These are phyloP conservation scores for Beroe forskalii DNA, from an alignment of 37 sponge, comb jelly and placozoan species.

Conservation along the genomic window DNA sequence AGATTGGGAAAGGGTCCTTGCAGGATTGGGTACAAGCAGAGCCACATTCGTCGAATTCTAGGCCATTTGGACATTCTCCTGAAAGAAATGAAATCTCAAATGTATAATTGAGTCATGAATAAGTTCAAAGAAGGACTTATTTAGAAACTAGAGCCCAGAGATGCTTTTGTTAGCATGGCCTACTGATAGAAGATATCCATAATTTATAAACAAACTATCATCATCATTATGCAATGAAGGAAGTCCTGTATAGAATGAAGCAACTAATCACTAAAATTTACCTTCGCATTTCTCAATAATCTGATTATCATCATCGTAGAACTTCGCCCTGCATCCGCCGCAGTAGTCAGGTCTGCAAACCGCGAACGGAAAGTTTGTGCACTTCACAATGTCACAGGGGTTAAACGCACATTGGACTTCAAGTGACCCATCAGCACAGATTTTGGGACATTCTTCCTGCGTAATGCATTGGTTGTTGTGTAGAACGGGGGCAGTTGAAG, in stretches of 20 bases:
- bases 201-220: no score
- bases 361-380: conserved; percentile 17
- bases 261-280: no score
- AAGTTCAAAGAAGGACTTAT: no score
- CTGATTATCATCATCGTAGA: background rate
- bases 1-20: background rate
- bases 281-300: conserved; percentile 18
- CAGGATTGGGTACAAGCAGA: conserved; percentile 48
- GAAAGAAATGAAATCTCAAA: no score
- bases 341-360: conserved; percentile 18
- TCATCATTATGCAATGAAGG: no score
- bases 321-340: conserved; percentile 28
- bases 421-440: background rate
- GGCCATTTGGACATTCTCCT: background rate
- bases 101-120: no score
- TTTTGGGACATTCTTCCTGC: background rate
- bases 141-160: no score
- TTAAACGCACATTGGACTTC: background rate
- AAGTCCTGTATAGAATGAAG: no score
- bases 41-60: background rate
- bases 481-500: background rate
- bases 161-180: no score
- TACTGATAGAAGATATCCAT: no score
- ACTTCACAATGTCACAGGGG: background rate
- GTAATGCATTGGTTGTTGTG: background rate